Base-by-base conservation (phyloP, 2,113 vertebrate species). In the Barnardius zonarius region DNA sequence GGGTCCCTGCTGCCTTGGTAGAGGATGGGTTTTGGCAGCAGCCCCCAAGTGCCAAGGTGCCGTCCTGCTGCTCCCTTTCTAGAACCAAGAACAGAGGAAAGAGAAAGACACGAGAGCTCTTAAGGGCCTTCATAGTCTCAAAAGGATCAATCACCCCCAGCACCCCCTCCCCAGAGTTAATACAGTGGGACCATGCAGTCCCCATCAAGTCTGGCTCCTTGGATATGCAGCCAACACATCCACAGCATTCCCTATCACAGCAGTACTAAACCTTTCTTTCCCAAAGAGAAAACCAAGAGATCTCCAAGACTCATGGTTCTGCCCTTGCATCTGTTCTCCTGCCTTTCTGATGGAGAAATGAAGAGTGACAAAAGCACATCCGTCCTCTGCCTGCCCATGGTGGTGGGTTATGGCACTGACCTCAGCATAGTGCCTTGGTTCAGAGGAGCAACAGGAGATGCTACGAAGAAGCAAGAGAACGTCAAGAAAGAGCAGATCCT, bases 31-130 rank as follows among this genome's bases (percentile, higher is more conserved):
- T 59, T 17, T 28, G 86, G 88, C 83, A 83, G 84, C 86, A 39
- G 92, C 68, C 70, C 82, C 73, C 35, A 9, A 7, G 54, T 31
- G 90, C 74, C 51, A 10, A 83, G 81, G 75, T 75, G 57, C 81
- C 46, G 92, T 96, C 91, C 66, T 66, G 93, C 78, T 5, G 77
- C 33, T 69, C 57, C 24, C 54, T 59, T 84, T 73, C 95, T 95
- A 74, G 46, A 73, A 51, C 77, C 25, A 73, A 76, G 64, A 48
- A n/a, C 3, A 88, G 59, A 83, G 12, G 31, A n/a, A 30, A 79
- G 17, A 54, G 23, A 43, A 44, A 64, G 43, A 86, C 7, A 43
- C 6, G 24, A 37, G 55, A 28, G 68, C 72, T 86, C 67, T 43
- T 19, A 10, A 27, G 35, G 61, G 24, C 24, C 35, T 62, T 35